Percentiles rank a stretch among this genome's conserved stretches.
Evolutionary conservation across 2,113 vertebrate species (phyloP).

Genomic region (Ploceus nigricollis): DNA sequence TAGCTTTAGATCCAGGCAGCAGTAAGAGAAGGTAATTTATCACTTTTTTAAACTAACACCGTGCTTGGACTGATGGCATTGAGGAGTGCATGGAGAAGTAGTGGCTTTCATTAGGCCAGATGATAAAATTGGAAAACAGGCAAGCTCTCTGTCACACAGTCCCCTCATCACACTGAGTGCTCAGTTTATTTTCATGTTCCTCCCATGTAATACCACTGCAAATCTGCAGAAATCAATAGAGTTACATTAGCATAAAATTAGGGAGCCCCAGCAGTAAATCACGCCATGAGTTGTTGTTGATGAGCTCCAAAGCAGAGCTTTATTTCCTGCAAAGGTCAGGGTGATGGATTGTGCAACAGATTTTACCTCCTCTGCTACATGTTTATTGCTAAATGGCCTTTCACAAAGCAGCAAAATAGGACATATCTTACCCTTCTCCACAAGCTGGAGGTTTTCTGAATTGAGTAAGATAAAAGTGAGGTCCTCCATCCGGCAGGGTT

Average conservation of each 20-base stretch:
- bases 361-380: neutral
- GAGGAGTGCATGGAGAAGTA: neutral
- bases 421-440: neutral
- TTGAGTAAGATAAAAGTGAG: neutral
- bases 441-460: neutral
- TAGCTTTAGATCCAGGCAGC: neutral
- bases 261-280: neutral
- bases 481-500: neutral
- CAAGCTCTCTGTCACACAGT: neutral
- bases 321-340: constrained; percentile 16
- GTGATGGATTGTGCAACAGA: neutral
- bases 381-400: neutral
- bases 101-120: neutral
- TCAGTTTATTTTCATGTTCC: neutral
- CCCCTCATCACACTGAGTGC: neutral
- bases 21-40: neutral
- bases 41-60: neutral
- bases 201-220: neutral
- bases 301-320: neutral
- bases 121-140: neutral
- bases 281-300: neutral
- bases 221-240: constrained; percentile 37
- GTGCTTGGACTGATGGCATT: neutral
- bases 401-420: neutral
- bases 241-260: constrained; percentile 1